Base-by-base conservation (phyloP, 2,888 invertebrate genomes). In the Saturnia japonica region DNA sequence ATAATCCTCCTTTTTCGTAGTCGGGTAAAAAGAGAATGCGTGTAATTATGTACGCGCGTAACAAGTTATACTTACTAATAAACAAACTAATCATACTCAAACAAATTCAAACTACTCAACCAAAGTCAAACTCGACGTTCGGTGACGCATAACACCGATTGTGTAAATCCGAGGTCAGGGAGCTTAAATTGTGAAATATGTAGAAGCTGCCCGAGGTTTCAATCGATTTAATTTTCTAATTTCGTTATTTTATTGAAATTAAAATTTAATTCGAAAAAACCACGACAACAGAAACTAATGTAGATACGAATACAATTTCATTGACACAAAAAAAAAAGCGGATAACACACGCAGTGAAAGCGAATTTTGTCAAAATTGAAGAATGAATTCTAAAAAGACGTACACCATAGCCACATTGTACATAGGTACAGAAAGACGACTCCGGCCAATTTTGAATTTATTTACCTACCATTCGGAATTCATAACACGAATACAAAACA, bases 301-400 rank as follows among this genome's bases (percentile, higher is more conserved):
- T 51, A 8, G 19, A 51, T 51, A 7, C 28, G 14, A 54, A 60
- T 25, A 60, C 57, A 14, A 60, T 60, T 28, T 14, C 25, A 25
- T 12, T 14, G 57, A 6, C 11, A 25, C 11, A 60, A 60, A 28
- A 60, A 28, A 60, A 14, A 60, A 60, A 14, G 4, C 28, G 28
- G 57, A 60, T 60, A 28, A 60, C 57, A 25, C 57, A 60, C 28
- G 14, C 57, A 60, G 57, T 60, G 57, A 60, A 60, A 60, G 25
- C 57, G 57, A 60, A 60, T 28, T 28, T 60, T 28, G 14, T 28
- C 57, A 12, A 60, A 14, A 60, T 14, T 60, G 25, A 60, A 60
- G 57, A 60, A 28, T 60, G 57, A 28, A 60, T 60, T 60, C 12
- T 2, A 60, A 28, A 60, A 60, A 60, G 3, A 28, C 57, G 14